Evolutionary conservation across 2,113 vertebrate genomes (phyloP), one percentile per base, ranked within the genome.

Genomic region (Gasterosteus nipponicus): DNA sequence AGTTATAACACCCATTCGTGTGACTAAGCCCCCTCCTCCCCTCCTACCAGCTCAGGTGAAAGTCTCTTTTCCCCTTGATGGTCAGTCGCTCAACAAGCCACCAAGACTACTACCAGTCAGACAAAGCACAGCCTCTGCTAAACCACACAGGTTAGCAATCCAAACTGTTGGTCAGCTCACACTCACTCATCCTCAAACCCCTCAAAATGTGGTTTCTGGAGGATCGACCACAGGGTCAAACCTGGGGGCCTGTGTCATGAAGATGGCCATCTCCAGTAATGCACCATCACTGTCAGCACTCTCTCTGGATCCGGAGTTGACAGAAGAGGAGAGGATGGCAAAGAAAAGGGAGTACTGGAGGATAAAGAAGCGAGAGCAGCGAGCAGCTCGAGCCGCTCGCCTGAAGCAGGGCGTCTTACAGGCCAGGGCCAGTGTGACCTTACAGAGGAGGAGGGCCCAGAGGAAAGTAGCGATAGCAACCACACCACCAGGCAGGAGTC

Each of bases 341-440:
- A 92, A 80, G 53, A 93, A 92, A 78, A 89, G 91, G 39, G 92
- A 94, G 73, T 93, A 94, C 74, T 93, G 94, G 91, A 91, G 93
- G 71, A 68, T 92, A 26, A 94, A 93, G 81, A 94, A 94, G 47
- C 88, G 93, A 0, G 91, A 94, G 84, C 93, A 94, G 85, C 82
- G 93, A 33, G 93, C 93, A 0, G 91, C 88, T 4, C 89, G 90
- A 0, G 89, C 92, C 0, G 67, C 80, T 14, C 81, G 83, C 8
- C n/a, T 90, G 26, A 92, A 78, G 19, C 89, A 86, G n/a, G 75
- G 84, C 0, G 29, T 81, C 19, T 64, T 81, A 2, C 89, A 88
- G 7, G 82, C 76, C 0, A 70, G 84, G 54, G 81, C 66, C 51
- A 81, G 10, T 0, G 73, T 82, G 0, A 73, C 75, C 10, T 35